A percentile compares a stretch with the other conserved stretches of the same genome.
Evolutionary conservation across 1,140 invertebrate species (phyloP).

Genomic region (Nilaparvata lugens): DNA sequence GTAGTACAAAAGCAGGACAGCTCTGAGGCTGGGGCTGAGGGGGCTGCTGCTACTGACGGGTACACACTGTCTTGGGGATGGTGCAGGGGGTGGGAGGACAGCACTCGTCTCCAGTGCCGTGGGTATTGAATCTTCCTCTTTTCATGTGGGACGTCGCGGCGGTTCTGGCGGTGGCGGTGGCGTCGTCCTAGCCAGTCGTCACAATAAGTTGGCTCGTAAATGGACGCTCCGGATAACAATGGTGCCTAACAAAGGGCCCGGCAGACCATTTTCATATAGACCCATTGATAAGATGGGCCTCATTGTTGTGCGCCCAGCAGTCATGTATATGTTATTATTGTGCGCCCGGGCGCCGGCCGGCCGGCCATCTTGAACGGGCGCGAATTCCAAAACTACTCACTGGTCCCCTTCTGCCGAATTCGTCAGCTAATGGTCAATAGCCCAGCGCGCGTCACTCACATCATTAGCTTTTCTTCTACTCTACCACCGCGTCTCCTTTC

Average conservation of each 20-base stretch:
- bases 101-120: not conserved
- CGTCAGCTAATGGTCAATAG: no score
- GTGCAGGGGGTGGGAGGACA: not conserved
- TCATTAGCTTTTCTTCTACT: no score
- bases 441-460: no score
- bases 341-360: not conserved
- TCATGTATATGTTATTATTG: conserved; percentile 13
- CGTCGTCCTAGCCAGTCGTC: no score
- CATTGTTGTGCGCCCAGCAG: conserved; percentile 8
- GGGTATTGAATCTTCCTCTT: conserved; percentile 10
- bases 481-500: no score
- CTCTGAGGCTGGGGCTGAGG: no score
- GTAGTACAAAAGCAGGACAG: no score
- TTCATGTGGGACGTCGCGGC: not conserved
- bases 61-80: no score
- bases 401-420: no score
- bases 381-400: no score
- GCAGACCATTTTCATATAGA: conserved; percentile 14
- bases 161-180: not conserved
- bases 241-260: not conserved
- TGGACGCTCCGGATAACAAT: conserved; percentile 12
- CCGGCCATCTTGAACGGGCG: conserved; percentile 11
- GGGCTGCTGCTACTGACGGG: no score
- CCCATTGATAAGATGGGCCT: conserved; percentile 10
- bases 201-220: conserved; percentile 13